A percentile compares a stretch with the other conserved stretches of the same genome.
Conservation (phyloP, 2,797 vertebrate species). For the Cuniculus paca region DNA sequence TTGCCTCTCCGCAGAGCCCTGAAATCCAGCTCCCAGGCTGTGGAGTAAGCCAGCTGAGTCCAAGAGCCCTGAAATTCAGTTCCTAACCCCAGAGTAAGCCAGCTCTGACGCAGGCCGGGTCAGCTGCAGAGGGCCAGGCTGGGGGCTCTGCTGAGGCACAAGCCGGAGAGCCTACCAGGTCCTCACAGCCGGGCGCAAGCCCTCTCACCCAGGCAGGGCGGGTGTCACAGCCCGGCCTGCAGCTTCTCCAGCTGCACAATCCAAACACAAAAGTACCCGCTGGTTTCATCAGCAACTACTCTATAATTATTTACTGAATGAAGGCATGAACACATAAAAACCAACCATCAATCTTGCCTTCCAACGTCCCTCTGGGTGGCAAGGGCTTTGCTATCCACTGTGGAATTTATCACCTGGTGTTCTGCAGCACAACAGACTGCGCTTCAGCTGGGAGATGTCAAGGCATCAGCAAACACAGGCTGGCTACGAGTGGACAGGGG, state of each 20-base stretch:
- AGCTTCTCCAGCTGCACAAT: background rate
- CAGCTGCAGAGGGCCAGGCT: background rate
- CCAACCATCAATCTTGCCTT: conserved; percentile 1
- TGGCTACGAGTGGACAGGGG: background rate
- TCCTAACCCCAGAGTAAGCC: background rate
- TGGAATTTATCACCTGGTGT: background rate
- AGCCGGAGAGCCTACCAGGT: background rate
- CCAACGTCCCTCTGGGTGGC: background rate
- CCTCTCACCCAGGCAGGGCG: background rate
- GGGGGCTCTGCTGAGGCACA: background rate
- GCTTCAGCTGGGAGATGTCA: background rate
- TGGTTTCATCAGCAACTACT: conserved; percentile 5
- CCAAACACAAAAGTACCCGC: background rate
- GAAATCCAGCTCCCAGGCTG: background rate
- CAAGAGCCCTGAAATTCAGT: background rate
- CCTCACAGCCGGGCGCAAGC: background rate
- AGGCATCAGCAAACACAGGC: background rate
- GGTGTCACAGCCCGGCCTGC: background rate
- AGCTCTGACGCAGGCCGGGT: background rate
- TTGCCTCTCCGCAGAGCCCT: background rate
- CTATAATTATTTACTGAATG: background rate
- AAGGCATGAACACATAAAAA: background rate
- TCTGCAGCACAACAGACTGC: background rate
- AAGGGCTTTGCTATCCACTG: background rate
- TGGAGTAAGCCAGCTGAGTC: background rate